Conservation (phyloP, 2,113 vertebrate species). For the Terrapene triunguis region DNA sequence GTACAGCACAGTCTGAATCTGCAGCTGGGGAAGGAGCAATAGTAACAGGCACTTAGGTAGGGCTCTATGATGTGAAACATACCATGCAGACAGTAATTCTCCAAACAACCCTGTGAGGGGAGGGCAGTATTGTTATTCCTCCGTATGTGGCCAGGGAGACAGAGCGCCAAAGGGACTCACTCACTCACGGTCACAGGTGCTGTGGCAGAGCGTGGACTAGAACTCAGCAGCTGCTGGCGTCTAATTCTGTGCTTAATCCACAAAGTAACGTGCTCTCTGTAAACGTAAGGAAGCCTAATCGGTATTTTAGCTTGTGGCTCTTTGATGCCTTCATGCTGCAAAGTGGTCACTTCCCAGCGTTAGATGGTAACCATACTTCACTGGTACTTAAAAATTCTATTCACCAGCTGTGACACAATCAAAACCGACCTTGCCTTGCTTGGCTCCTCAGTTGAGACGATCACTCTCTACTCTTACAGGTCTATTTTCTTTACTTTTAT, state of each 20-base stretch:
- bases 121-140: not conserved
- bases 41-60: not conserved
- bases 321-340: not conserved
- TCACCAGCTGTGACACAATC: not conserved
- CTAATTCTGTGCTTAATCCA: not conserved
- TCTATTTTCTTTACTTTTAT: not conserved
- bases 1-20: not conserved
- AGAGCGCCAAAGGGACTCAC: not conserved
- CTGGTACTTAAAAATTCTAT: not conserved
- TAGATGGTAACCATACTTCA: not conserved
- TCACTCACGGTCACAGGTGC: not conserved
- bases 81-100: not conserved
- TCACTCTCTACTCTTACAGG: not conserved
- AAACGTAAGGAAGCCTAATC: not conserved
- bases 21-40: not conserved
- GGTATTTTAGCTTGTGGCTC: not conserved
- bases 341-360: not conserved
- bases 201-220: not conserved
- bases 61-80: not conserved
- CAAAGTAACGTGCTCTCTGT: not conserved
- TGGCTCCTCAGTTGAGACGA: not conserved
- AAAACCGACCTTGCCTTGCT: not conserved
- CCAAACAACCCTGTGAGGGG: not conserved
- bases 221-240: not conserved
- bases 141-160: not conserved